Evolutionary conservation across 2,113 vertebrate genomes (phyloP), one percentile per base, ranked within the genome.

Genomic region (Pedetes capensis): DNA sequence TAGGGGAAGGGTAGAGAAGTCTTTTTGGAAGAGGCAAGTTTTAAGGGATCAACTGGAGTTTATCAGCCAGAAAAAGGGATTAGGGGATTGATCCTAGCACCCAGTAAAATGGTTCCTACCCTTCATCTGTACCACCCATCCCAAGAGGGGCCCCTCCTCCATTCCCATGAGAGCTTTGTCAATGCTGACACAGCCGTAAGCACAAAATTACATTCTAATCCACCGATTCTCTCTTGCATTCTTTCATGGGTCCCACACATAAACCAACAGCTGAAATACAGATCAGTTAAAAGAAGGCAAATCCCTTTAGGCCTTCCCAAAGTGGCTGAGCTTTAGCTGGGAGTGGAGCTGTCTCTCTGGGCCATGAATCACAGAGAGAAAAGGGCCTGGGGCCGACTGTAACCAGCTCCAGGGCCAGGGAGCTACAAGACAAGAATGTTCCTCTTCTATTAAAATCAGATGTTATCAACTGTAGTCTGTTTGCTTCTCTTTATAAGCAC

Each of bases 341-440:
- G 80, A 89, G 96, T 86, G 0, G 94, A 93, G 93, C 94, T 93
- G 84, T 96, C 96, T 84, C 93, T 96, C 74, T 91, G 78, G 92
- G 85, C 92, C 87, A 95, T 93, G 96, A 96, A 97, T 97, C 97
- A 91, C 83, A 34, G 34, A 95, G 95, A 95, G 96, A 96, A 97
- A 95, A 42, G 94, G 96, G 55, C 47, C 32, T 49, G 63, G 64
- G 95, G 53, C 39, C 49, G 91, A 86, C 97, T 87, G 80, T 94
- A 94, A 96, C 32, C 89, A 93, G 64, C 87, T 47, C 69, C 32
- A 17, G 95, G 96, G 94, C 91, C 95, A 92, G 90, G 89, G 85
- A 97, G 94, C 94, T 79, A 95, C 93, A 92, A 25, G 91, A 96
- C 37, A 92, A 87, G 5, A 20, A 25, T 81, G 95, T 53, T 96